Percentiles rank a stretch among this genome's conserved stretches.
These are phyloP conservation scores for Acropternis orthonyx DNA, from an alignment of 2,797 vertebrate species.

Conservation along the genomic window DNA sequence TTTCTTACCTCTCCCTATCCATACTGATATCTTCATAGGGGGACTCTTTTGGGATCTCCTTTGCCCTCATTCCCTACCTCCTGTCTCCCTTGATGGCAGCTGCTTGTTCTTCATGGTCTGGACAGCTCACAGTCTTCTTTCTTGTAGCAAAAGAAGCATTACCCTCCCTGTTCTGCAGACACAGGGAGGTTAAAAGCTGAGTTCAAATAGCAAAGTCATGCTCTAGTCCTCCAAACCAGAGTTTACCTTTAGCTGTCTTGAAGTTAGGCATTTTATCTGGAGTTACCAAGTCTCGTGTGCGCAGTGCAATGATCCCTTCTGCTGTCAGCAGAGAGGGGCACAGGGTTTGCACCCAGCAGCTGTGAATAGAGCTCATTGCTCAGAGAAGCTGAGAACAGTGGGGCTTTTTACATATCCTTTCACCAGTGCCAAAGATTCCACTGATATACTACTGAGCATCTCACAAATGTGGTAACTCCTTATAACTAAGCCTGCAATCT, in stretches of 20 bases:
- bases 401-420: neutral
- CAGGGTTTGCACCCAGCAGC: neutral
- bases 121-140: neutral
- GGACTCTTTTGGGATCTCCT: neutral
- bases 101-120: neutral
- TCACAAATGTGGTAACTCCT: neutral
- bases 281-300: neutral
- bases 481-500: neutral
- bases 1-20: neutral
- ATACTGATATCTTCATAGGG: neutral
- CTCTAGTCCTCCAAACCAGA: neutral
- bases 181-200: neutral
- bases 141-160: neutral
- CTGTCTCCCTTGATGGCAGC: neutral
- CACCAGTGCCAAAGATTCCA: neutral
- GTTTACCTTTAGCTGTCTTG: neutral
- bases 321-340: neutral
- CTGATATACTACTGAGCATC: neutral
- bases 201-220: neutral
- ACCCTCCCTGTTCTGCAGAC: neutral
- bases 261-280: neutral
- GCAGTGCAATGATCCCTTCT: neutral
- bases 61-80: neutral
- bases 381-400: neutral
- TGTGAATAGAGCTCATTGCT: accelerated